Evolutionary conservation across 2,888 invertebrate genomes (phyloP).

Genomic region (Molanna angustata): DNA sequence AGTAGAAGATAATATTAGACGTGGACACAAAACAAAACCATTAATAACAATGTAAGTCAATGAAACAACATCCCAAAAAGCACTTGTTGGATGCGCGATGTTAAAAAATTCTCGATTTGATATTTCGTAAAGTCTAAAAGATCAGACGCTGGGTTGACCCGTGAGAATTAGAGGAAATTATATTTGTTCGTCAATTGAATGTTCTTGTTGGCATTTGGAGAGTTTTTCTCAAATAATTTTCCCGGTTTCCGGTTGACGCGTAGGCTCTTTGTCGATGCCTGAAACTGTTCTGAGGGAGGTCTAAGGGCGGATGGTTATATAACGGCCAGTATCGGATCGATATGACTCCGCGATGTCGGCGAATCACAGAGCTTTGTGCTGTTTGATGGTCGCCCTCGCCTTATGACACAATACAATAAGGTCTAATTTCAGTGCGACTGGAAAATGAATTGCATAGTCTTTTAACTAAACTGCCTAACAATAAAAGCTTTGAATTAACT

Average conservation of each 20-base stretch:
- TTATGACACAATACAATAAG: no score
- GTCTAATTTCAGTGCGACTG: no score
- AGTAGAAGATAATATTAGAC: no score
- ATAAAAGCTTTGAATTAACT: no score
- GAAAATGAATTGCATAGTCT: no score
- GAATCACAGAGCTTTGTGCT: constrained; percentile 19
- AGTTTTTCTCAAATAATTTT: neutral
- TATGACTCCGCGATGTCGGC: constrained; percentile 23
- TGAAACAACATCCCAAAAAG: constrained; percentile 16
- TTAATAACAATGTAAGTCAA: no score
- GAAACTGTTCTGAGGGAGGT: constrained; percentile 16
- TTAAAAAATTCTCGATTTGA: neutral
- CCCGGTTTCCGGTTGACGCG: constrained; percentile 5
- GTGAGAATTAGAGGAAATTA: neutral
- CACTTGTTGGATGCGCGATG: constrained; percentile 25
- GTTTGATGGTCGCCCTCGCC: no score
- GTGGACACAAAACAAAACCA: no score
- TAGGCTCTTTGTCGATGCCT: constrained; percentile 13
- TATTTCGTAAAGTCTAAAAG: no score
- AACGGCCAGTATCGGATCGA: constrained; percentile 27
- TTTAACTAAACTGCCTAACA: no score
- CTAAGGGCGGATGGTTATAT: constrained; percentile 27
- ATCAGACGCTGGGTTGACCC: constrained; percentile 6
- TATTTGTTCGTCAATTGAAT: neutral
- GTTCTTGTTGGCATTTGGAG: neutral